Conservation (phyloP, 2,113 vertebrate genomes). For the Ariopsis seemanni region DNA sequence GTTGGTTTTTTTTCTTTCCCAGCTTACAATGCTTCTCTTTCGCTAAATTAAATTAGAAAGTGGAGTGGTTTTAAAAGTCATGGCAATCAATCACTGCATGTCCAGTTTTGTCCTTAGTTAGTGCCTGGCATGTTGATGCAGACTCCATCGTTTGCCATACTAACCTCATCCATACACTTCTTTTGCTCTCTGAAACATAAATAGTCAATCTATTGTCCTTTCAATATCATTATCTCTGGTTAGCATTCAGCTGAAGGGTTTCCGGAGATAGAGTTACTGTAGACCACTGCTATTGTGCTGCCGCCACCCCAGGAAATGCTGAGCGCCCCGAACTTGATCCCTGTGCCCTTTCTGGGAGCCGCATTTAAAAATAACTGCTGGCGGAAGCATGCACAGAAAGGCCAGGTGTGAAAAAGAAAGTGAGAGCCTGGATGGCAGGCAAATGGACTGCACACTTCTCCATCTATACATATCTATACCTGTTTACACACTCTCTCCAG, state of each 20-base stretch:
- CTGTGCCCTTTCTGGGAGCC: conserved; percentile 58
- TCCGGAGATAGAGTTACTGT: conserved; percentile 62
- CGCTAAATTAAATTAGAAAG: conserved; percentile 38
- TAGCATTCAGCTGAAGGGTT: conserved; percentile 38
- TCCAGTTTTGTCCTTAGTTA: conserved; percentile 11
- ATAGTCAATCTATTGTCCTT: conserved; percentile 27
- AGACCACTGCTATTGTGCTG: conserved; percentile 62
- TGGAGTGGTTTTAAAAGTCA: conserved; percentile 40
- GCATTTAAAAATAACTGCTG: conserved; percentile 68
- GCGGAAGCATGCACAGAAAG: conserved; percentile 38
- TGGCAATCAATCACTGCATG: conserved; percentile 8
- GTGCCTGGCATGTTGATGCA: background rate
- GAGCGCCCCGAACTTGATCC: conserved; percentile 72
- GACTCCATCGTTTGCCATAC: background rate
- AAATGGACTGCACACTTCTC: conserved; percentile 34
- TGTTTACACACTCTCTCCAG: background rate
- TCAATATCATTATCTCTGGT: conserved; percentile 33
- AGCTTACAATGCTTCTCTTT: conserved; percentile 13
- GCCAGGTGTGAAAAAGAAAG: conserved; percentile 31
- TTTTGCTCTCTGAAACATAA: conserved; percentile 5
- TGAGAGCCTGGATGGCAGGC: conserved; percentile 25
- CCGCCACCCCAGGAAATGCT: conserved; percentile 66
- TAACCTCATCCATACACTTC: conserved; percentile 1
- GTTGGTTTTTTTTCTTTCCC: background rate
- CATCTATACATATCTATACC: background rate